phyloP scores from a whole-genome alignment of 2,113 vertebrate genomes.

The Pipra filicauda region DNA sequence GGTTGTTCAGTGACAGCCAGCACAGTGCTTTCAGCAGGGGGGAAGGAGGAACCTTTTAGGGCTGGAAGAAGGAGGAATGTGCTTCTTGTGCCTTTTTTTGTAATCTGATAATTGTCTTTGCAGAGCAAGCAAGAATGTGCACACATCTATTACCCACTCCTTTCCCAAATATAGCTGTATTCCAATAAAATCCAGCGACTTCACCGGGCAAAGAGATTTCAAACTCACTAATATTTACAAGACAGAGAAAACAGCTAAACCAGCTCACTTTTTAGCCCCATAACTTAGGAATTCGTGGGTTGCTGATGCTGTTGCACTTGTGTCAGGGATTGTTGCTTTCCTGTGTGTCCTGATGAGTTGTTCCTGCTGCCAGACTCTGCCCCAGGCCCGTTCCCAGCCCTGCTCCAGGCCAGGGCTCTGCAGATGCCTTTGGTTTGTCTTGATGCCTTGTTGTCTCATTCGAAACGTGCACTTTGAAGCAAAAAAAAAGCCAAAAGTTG shows the following conservation, averaged over 20 bases:
- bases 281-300: neutral
- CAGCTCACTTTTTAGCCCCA: neutral
- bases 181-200: neutral
- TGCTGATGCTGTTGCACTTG: neutral
- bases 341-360: fast-evolving
- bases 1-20: slow-evolving; percentile 18
- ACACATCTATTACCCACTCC: neutral
- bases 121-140: slow-evolving; percentile 27
- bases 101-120: slow-evolving; percentile 33
- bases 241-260: neutral
- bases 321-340: neutral
- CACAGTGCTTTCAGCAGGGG: neutral
- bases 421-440: neutral
- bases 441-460: neutral
- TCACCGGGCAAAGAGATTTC: neutral
- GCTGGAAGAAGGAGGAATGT: neutral
- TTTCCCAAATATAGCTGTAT: slow-evolving; percentile 18
- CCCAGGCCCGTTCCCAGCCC: neutral
- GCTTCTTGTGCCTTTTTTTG: slow-evolving; percentile 56
- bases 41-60: slow-evolving; percentile 40
- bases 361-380: neutral
- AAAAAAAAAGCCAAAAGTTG: neutral
- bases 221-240: neutral
- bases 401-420: neutral
- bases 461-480: slow-evolving; percentile 3